These are phyloP conservation scores for Corvus hawaiiensis DNA, from an alignment of 2,113 vertebrate genomes.

Conservation along the genomic window DNA sequence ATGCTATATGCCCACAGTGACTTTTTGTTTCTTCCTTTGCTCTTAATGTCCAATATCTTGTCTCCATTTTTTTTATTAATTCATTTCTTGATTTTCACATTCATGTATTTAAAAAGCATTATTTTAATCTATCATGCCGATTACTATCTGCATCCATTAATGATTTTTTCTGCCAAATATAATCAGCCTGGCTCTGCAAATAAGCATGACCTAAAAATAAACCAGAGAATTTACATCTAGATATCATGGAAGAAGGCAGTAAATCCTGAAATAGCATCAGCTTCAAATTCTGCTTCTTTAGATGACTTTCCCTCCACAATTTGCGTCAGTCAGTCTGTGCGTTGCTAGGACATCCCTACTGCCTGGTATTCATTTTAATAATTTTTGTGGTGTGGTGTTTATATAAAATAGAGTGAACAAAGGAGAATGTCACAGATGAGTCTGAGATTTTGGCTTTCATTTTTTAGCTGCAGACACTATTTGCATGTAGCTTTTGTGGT, in stretches of 20 bases:
- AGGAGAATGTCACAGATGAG: neutral
- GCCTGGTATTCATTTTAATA: neutral
- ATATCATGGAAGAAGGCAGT: neutral
- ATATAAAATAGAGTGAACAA: neutral
- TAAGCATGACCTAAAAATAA: conserved; percentile 12
- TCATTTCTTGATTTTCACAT: neutral
- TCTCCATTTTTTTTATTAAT: neutral
- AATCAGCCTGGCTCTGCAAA: neutral
- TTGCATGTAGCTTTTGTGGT: conserved; percentile 13
- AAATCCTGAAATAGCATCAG: neutral
- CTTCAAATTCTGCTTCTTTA: neutral
- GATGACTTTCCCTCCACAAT: neutral
- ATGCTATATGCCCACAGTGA: neutral
- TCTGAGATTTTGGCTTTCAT: neutral
- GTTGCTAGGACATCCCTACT: neutral
- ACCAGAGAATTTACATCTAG: neutral
- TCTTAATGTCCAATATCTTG: neutral
- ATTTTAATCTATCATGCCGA: neutral
- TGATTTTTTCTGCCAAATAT: neutral
- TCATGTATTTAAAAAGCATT: neutral
- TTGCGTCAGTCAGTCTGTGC: neutral
- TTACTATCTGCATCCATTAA: neutral
- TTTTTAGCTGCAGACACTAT: neutral
- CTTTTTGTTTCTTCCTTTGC: neutral
- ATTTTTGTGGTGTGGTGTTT: neutral